These are phyloP conservation scores for Propithecus deckenii DNA, from an alignment of 2,797 vertebrate genomes.

Conservation along the genomic window DNA sequence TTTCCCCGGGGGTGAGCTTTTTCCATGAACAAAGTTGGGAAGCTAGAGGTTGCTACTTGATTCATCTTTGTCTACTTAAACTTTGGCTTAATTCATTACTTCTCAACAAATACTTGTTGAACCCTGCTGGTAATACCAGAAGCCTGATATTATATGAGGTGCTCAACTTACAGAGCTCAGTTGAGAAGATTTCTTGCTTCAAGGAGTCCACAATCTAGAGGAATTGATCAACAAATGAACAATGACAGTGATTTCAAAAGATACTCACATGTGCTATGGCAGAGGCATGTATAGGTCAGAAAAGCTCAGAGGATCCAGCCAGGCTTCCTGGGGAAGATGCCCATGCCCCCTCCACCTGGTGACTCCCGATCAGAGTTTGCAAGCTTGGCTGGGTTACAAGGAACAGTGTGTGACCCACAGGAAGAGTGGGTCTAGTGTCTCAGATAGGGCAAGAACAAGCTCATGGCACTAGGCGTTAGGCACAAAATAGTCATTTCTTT, in stretches of 20 bases:
- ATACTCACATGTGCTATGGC: not conserved
- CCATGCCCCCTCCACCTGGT: not conserved
- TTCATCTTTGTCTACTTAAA: conserved; percentile 24
- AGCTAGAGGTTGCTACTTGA: not conserved
- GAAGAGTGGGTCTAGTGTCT: not conserved
- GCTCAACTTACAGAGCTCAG: not conserved
- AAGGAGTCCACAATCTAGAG: not conserved
- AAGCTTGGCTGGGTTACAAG: not conserved
- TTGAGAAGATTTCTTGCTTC: conserved; percentile 12
- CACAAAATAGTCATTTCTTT: not conserved
- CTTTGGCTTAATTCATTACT: not conserved
- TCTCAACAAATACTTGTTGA: not conserved
- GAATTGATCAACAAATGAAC: not conserved
- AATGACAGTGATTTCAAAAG: not conserved
- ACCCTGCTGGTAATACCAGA: not conserved
- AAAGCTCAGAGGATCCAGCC: not conserved
- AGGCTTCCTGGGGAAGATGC: not conserved
- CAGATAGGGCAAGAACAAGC: not conserved
- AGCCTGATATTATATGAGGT: not conserved
- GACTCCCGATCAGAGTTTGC: not conserved
- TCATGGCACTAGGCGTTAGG: not conserved
- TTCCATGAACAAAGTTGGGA: not conserved
- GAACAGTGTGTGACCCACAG: not conserved
- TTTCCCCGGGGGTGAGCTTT: not conserved
- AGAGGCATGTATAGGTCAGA: not conserved